Base-by-base conservation (phyloP, 2,797 vertebrate genomes). In the Morus bassanus region DNA sequence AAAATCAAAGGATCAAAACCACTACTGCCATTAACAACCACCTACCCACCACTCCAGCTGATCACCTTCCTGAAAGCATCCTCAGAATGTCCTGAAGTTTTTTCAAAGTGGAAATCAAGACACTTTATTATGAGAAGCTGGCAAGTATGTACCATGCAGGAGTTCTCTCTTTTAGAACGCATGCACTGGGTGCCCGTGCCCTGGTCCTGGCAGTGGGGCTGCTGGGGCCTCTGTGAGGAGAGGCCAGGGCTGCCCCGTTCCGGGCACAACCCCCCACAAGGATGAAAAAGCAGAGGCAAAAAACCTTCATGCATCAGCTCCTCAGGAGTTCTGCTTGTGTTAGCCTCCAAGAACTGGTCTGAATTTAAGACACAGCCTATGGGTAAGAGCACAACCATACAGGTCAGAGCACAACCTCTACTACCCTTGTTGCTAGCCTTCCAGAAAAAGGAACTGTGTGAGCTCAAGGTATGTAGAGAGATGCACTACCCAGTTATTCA, bases 91-190 rank as follows among this genome's bases (percentile, higher is more conserved):
- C n/a, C 59, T 27, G 35, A 60, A 25, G 27, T 43, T 45, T 67
- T 24, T 69, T 85, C 50, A 81, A 74, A 54, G 27, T 35, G 11
- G 31, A 61, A 91, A 51, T 75, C 21, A 65, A 75, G 37, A 24
- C 21, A 13, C 6, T 8, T 57, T 56, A 41, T 11, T 48, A n/a
- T 8, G 25, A 83, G 82, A 86, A 83, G 28, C 39, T 78, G 45
- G 5, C 33, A 73, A 77, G 28, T 28, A 39, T 2, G 6, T 13
- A 48, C 0, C 50, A 59, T 0, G 3, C 12, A 37, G 16, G 56
- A 64, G 13, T 64, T 31, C 68, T 37, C 48, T 64, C 24, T 30
- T 53, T 41, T 21, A 30, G 43, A 85, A 67, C 2, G 10, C 12
- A 16, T 5, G 21, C 33, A 35, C 28, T 11, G 4, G 21, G 31